Evolutionary conservation across 2,113 vertebrate species (phyloP).

Genomic region (Diphyllodes magnificus): DNA sequence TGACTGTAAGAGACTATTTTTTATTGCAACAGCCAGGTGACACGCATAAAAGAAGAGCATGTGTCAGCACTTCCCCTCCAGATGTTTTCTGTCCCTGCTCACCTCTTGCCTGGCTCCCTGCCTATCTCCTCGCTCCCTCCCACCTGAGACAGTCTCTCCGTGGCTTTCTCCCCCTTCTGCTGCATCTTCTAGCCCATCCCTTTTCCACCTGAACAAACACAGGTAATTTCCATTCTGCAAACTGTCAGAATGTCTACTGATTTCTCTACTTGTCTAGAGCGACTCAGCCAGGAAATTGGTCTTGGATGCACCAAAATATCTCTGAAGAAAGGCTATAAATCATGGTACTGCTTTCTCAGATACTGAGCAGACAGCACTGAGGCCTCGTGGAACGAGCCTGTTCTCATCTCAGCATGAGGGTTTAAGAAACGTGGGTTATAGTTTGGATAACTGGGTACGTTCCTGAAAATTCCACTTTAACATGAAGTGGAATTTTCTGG

Average conservation of each 20-base stretch:
- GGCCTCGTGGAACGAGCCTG: background rate
- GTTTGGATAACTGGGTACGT: background rate
- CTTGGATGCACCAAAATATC: background rate
- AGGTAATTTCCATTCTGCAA: background rate
- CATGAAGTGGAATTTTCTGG: background rate
- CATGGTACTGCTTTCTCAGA: background rate
- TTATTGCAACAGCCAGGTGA: background rate
- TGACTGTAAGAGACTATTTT: background rate
- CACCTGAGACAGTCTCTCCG: background rate
- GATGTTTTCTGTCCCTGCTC: background rate
- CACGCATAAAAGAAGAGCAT: rapidly evolving
- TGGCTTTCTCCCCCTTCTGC: background rate
- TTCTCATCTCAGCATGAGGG: background rate
- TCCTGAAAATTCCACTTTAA: background rate
- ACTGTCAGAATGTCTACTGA: background rate
- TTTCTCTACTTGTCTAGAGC: background rate
- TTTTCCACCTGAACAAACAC: background rate
- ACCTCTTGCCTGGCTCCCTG: background rate
- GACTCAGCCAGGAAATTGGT: background rate
- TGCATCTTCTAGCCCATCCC: background rate
- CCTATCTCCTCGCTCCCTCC: background rate
- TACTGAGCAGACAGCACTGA: background rate
- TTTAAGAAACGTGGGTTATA: background rate
- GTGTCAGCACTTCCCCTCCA: background rate
- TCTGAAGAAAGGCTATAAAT: background rate